These are phyloP conservation scores for Cephus sareptanus DNA, from an alignment of 2,888 invertebrate genomes.

Conservation along the genomic window DNA sequence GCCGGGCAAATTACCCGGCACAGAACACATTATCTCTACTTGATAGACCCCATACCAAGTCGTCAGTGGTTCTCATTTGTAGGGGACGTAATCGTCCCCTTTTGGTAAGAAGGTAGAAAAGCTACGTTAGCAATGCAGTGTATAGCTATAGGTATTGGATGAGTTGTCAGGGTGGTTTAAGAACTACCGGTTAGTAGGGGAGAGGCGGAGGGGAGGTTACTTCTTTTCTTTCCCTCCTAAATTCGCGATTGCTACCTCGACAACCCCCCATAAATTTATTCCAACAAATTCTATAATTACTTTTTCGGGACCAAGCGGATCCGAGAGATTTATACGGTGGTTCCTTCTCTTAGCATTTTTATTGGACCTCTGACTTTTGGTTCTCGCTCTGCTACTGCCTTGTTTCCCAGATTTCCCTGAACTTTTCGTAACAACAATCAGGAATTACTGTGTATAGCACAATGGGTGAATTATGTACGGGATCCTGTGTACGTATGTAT, in stretches of 20 bases:
- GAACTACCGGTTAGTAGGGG: neutral
- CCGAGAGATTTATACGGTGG: conserved; percentile 45
- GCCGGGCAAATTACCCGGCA: conserved; percentile 61
- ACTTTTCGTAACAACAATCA: neutral
- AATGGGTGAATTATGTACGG: neutral
- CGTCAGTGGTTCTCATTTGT: conserved; percentile 40
- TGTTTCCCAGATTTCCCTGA: neutral
- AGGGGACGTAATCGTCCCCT: neutral
- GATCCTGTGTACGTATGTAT: neutral
- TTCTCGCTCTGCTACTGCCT: neutral
- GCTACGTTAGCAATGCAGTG: neutral
- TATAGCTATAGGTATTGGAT: neutral
- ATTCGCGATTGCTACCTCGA: conserved; percentile 50
- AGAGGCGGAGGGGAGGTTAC: conserved; percentile 8
- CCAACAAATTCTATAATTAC: conserved; percentile 65
- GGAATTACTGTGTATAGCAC: neutral
- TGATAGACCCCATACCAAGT: conserved; percentile 53
- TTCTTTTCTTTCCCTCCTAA: conserved; percentile 41
- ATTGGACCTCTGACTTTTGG: conserved; percentile 16
- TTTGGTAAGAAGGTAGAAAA: neutral
- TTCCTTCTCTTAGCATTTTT: conserved; percentile 33
- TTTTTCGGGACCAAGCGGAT: conserved; percentile 45
- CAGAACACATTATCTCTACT: conserved; percentile 63
- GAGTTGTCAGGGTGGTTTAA: neutral
- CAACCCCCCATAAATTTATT: conserved; percentile 57